These are phyloP conservation scores for Abscondita cerata DNA, from an alignment of 2,888 invertebrate genomes.

Conservation along the genomic window DNA sequence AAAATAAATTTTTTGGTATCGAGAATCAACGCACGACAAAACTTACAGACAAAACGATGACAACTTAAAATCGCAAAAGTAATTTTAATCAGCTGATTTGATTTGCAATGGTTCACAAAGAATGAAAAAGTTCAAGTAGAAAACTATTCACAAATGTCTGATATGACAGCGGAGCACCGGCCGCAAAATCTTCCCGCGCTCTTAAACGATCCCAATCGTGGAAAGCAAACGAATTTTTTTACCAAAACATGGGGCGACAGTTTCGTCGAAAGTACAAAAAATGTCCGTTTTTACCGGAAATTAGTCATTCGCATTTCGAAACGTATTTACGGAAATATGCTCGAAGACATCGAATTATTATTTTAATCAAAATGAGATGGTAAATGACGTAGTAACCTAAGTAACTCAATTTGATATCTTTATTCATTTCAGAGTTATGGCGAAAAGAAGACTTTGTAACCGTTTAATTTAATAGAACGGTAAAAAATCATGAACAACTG, in stretches of 20 bases:
- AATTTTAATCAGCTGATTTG: slow-evolving; percentile 21
- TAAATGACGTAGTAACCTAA: no score
- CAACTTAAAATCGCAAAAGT: slow-evolving; percentile 20
- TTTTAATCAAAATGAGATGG: no score
- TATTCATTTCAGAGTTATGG: no score
- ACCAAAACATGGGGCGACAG: slow-evolving; percentile 97
- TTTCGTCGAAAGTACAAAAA: slow-evolving; percentile 83
- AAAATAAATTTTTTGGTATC: no score
- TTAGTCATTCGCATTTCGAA: slow-evolving; percentile 85
- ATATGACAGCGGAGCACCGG: slow-evolving; percentile 57
- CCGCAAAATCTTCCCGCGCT: slow-evolving; percentile 95
- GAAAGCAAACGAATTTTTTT: slow-evolving; percentile 92
- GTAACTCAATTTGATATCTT: no score
- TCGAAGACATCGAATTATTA: slow-evolving; percentile 70
- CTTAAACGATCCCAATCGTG: slow-evolving; percentile 91
- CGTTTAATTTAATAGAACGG: no score
- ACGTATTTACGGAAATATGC: slow-evolving; percentile 82
- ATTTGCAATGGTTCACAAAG: slow-evolving; percentile 18
- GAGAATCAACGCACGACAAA: no score
- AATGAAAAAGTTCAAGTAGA: slow-evolving; percentile 29
- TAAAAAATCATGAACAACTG: no score
- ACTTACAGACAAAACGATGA: no score
- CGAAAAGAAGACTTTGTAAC: no score
- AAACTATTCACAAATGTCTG: slow-evolving; percentile 36
- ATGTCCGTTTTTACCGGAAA: slow-evolving; percentile 83